These are phyloP conservation scores for Eudorcas thomsonii DNA, from an alignment of 2,113 vertebrate species.

Conservation along the genomic window DNA sequence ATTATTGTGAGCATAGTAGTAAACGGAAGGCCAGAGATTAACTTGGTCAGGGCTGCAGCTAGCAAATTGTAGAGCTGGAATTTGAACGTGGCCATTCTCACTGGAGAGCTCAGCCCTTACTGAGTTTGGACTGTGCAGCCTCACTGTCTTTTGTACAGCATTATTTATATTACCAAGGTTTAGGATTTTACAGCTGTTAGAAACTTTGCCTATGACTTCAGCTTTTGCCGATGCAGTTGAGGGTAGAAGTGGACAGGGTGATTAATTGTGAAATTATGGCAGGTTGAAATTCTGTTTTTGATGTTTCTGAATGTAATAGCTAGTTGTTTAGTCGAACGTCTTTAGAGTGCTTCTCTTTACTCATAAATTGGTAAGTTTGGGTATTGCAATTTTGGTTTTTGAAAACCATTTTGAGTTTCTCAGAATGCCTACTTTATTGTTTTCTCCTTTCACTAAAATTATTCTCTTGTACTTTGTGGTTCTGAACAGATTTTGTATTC, in stretches of 20 bases:
- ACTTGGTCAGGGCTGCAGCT: background rate
- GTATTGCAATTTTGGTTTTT: conserved; percentile 21
- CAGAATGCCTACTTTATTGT: background rate
- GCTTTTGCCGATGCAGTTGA: background rate
- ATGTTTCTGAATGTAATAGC: background rate
- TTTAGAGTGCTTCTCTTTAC: background rate
- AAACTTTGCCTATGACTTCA: background rate
- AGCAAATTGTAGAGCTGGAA: background rate
- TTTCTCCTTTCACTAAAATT: conserved; percentile 14
- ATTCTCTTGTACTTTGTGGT: background rate
- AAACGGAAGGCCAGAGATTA: background rate
- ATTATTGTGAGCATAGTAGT: background rate
- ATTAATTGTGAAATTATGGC: background rate
- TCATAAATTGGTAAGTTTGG: conserved; percentile 12
- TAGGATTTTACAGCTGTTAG: background rate
- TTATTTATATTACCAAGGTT: background rate
- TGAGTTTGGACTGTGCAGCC: background rate
- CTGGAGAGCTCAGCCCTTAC: background rate
- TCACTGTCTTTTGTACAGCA: background rate
- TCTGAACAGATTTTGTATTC: background rate
- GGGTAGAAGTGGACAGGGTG: background rate
- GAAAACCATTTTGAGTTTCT: background rate
- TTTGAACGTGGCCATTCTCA: background rate
- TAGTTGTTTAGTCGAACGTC: background rate
- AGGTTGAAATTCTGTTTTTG: background rate